Evolutionary conservation across 2,888 invertebrate genomes (phyloP), one percentile per base, ranked within the genome.

Genomic region (Tetrapedia diversipes): DNA sequence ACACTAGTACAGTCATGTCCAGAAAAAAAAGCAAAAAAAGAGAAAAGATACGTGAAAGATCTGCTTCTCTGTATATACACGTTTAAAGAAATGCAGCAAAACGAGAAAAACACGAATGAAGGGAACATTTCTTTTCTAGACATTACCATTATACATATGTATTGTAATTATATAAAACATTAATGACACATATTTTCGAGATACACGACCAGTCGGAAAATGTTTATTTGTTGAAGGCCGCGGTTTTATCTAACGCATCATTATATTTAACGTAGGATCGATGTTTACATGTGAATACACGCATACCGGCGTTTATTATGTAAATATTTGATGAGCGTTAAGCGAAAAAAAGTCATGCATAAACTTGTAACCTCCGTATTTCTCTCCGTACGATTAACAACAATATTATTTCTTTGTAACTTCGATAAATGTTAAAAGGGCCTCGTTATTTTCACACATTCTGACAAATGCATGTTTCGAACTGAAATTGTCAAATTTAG

Each of bases 1-100:
- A 49, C 64, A 67, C 60, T 61, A 76, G 78, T 84, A 82, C 84
- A 87, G 86, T 81, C 76, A 80, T 83, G 83, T 77, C 82, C 83
- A 75, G 79, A 76, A 53, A 32, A 53, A 19, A 41, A 24, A 11
- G 0, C 2, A 53, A 32, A 19, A 29, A 54, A 49, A 37, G 49
- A 73, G 53, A 60, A 49, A 41, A 54, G 64, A 63, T 45, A 59
- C 39, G 19, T 41, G 47, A 39, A 71, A 11, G 14, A 67, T 57
- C 63, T 56, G 56, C 67, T 76, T 77, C 79, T 56, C 56, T 82
- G 72, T 72, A 75, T 41, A 68, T 78, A 68, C n/a, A n/a, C 51
- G 14, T 49, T 56, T 60, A 67, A 66, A 49, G 22, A 49, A 67
- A 59, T 47, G 64, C 51, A 32, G 64, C 24, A 32, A 39, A n/a